Percentiles rank a stretch among this genome's conserved stretches.
These are phyloP conservation scores for Myotis yumanensis DNA, from an alignment of 2,113 vertebrate genomes.

Conservation along the genomic window DNA sequence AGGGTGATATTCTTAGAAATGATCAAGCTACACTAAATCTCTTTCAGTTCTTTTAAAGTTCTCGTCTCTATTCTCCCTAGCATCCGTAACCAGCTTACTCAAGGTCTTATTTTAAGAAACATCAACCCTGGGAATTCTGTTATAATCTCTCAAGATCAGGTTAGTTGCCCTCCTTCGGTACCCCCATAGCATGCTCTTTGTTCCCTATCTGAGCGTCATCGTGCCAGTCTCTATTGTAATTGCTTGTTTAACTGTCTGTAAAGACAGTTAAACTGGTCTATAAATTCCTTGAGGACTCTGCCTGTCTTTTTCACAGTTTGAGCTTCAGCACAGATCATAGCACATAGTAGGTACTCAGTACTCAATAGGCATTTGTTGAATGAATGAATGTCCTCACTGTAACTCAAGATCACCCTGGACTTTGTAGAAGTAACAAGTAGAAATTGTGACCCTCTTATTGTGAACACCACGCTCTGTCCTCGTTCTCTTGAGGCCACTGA, in stretches of 20 bases:
- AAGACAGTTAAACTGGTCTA: background rate
- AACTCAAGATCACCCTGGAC: conserved; percentile 30
- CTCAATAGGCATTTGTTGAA: background rate
- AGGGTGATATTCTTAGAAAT: conserved; percentile 17
- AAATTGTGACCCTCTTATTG: background rate
- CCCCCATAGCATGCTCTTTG: background rate
- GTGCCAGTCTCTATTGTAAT: background rate
- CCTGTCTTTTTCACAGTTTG: background rate
- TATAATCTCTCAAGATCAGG: background rate
- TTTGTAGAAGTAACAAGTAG: background rate
- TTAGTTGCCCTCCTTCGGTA: background rate
- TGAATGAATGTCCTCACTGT: background rate
- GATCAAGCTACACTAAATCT: background rate
- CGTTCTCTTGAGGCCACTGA: background rate
- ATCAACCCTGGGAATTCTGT: background rate
- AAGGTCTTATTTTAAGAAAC: conserved; percentile 48
- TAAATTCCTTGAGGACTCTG: background rate
- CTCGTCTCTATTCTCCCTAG: background rate
- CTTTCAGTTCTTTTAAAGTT: conserved; percentile 33
- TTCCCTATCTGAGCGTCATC: background rate
- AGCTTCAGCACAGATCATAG: background rate
- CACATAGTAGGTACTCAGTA: background rate
- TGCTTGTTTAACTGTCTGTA: background rate
- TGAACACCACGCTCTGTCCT: background rate
- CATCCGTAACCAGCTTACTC: background rate